Evolutionary conservation across 2,888 invertebrate species (phyloP), one percentile per base, ranked within the genome.

Genomic region (Baronia brevicornis): DNA sequence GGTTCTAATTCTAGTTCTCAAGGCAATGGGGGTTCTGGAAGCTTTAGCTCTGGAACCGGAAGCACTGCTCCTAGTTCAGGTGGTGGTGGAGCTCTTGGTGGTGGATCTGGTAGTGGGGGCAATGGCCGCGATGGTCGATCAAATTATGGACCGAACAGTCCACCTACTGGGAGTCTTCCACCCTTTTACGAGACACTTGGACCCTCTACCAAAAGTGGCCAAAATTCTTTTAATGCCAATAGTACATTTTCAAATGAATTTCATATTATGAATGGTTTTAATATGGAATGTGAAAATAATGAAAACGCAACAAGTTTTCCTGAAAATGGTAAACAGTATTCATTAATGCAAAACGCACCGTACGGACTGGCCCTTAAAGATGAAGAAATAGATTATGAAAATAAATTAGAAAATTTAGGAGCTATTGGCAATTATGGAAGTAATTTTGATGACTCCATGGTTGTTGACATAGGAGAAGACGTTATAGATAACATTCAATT

Each of bases 131-230:
- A 93, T 61, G 94, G 94, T 0, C 87, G 94, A 27, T 91, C 93
- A 38, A 93, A 94, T 65, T 94, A 94, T 61, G 94, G 94, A 2
- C 94, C 94, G 4, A 94, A 93, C 48, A 94, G 94, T 51, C 94
- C 94, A 29, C 94, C 94, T 1, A 94, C 93, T 0, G 94, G 93
- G 6, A 93, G 93, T 29, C 77, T 95, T 39, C 95, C 95, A n/a
- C 94, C 94, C 1, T 95, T 95, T 59, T 94, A 94, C 66, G 94
- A 94, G 72, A 93, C 93, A 5, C 84, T 95, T 0, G 84, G 80
- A 9, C 79, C 82, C 8, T 79, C 79, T 2, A 78, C 80, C 8
- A 95, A 95, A 68, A 89, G 90, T 28, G 93, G 93, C 6, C 93
- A 91, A 56, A 90, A 89, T 45, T 87, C 89, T 5, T 92, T 89